Percentiles rank a stretch among this genome's conserved stretches.
Conservation (phyloP, 2,113 vertebrate genomes). For the Nicator chloris region DNA sequence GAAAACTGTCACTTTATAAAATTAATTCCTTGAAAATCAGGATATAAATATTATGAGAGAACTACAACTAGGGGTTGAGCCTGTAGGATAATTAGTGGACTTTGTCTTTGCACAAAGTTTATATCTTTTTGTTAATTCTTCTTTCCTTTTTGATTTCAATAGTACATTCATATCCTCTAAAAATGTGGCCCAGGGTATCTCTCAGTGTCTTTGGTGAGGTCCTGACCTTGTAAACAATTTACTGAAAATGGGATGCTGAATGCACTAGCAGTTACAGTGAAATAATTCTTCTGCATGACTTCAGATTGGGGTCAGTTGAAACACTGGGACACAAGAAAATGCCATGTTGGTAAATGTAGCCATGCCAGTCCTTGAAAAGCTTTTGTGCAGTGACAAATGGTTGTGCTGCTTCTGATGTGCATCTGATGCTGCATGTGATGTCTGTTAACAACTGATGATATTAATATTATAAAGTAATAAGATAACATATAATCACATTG, state of each 20-base stretch:
- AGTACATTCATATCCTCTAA: not conserved
- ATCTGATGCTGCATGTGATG: not conserved
- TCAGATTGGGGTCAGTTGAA: not conserved
- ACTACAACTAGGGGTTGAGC: not conserved
- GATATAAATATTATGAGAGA: not conserved
- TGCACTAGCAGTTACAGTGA: not conserved
- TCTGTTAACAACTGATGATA: not conserved
- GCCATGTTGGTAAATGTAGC: not conserved
- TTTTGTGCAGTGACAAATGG: not conserved
- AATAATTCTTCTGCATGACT: not conserved
- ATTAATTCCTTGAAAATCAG: not conserved
- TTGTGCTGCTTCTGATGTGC: not conserved
- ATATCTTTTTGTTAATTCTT: not conserved
- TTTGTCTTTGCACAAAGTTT: not conserved
- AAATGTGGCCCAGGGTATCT: not conserved
- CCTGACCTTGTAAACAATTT: not conserved
- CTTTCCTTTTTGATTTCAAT: not conserved
- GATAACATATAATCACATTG: not conserved
- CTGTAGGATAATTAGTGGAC: not conserved
- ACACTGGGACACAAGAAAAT: not conserved
- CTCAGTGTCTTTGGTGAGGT: not conserved
- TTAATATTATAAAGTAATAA: not conserved
- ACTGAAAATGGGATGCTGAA: not conserved
- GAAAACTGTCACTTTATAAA: not conserved
- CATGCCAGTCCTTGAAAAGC: fast-evolving